phyloP scores from a whole-genome alignment of 1,140 invertebrate genomes.

The Drosophila cardini region DNA sequence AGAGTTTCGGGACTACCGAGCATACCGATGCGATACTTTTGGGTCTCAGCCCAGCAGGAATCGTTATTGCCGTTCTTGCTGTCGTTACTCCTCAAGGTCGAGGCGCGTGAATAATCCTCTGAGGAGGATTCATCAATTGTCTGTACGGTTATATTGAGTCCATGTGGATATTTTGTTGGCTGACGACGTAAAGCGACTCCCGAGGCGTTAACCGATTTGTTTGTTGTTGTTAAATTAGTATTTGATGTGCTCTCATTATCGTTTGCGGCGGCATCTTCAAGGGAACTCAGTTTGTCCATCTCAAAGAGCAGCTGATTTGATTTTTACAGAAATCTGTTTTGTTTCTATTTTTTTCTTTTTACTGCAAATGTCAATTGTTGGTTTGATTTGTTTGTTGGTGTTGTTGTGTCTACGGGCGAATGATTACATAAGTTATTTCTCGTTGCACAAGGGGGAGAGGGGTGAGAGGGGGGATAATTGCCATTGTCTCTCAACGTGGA shows the following conservation, averaged over 20 bases:
- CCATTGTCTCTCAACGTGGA: constrained; percentile 53
- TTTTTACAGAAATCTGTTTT: constrained; percentile 12
- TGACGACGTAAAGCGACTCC: constrained; percentile 63
- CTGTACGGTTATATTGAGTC: constrained; percentile 75
- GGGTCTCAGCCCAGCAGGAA: constrained; percentile 67
- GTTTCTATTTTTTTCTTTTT: constrained; percentile 33
- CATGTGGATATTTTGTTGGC: constrained; percentile 79
- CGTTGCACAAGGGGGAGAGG: constrained; percentile 4
- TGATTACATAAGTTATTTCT: constrained; percentile 64
- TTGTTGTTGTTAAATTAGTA: constrained; percentile 5
- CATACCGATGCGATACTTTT: constrained; percentile 76
- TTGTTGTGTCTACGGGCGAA: constrained; percentile 8
- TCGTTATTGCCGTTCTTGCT: too few species aligned
- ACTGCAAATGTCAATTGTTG: constrained; percentile 69
- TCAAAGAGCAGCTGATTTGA: constrained; percentile 35
- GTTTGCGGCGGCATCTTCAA: constrained; percentile 52
- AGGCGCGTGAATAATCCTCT: constrained; percentile 67
- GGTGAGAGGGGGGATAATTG: constrained; percentile 51
- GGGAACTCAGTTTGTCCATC: constrained; percentile 61
- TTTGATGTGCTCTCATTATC: constrained; percentile 43
- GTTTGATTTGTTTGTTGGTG: not conserved
- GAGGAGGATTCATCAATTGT: constrained; percentile 55
- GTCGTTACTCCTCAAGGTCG: constrained; percentile 56
- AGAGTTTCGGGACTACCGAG: constrained; percentile 73
- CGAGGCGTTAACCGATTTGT: constrained; percentile 36